These are phyloP conservation scores for Gryllus longicercus DNA, from an alignment of 2,888 invertebrate species.

Conservation along the genomic window DNA sequence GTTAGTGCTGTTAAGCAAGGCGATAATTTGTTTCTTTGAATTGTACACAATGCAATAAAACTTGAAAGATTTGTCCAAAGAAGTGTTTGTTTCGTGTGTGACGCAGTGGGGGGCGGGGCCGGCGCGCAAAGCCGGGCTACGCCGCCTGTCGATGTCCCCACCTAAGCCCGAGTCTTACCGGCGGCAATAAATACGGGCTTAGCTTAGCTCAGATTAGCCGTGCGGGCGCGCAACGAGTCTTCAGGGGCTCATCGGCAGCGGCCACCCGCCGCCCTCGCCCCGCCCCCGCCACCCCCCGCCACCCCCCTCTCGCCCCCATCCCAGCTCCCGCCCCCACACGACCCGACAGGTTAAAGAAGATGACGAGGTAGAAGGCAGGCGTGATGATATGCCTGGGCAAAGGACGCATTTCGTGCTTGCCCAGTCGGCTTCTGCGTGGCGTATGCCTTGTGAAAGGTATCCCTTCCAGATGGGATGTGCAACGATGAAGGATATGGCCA, in stretches of 20 bases:
- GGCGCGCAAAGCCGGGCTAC: neutral
- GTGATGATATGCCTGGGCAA: too few relatives aligned
- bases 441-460: too few relatives aligned
- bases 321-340: neutral
- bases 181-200: neutral
- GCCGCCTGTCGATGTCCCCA: neutral
- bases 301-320: neutral
- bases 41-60: neutral
- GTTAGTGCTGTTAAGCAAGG: conserved; percentile 1
- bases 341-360: neutral
- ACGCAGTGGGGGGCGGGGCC: neutral
- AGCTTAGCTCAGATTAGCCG: conserved; percentile 17
- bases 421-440: too few relatives aligned
- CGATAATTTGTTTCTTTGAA: neutral
- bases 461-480: too few relatives aligned
- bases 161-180: neutral
- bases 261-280: neutral
- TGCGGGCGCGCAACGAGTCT: neutral
- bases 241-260: neutral
- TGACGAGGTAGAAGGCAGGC: neutral
- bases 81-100: neutral
- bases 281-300: neutral
- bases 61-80: neutral
- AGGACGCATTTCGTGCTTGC: too few relatives aligned
- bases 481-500: too few relatives aligned